Conservation (phyloP, 1,140 invertebrate genomes). For the Hirudo medicinalis region DNA sequence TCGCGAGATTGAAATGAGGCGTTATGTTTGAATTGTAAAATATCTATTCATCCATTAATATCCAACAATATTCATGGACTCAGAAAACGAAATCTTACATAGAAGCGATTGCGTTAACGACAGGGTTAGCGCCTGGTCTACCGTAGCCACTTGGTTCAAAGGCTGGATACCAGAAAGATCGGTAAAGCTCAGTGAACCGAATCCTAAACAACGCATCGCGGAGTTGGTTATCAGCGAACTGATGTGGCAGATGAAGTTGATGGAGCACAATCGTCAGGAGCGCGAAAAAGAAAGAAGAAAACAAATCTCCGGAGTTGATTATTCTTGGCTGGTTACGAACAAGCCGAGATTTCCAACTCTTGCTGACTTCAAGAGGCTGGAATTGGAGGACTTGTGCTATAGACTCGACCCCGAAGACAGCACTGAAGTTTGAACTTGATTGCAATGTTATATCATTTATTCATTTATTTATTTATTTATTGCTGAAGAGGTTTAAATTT, state of each 20-base stretch:
- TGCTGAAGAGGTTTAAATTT: too few relatives aligned
- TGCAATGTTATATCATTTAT: too few relatives aligned
- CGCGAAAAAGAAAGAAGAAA: background rate
- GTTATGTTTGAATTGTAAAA: too few relatives aligned
- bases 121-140: background rate
- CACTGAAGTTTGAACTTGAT: slow-evolving; percentile 4
- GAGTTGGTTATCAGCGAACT: background rate
- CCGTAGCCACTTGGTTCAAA: slow-evolving; percentile 4
- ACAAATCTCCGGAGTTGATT: slow-evolving; percentile 2
- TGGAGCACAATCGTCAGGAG: background rate
- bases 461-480: too few relatives aligned
- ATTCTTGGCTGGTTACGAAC: slow-evolving; percentile 8
- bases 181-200: background rate
- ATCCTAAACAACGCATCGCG: background rate
- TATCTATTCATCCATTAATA: too few relatives aligned
- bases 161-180: slow-evolving; percentile 6
- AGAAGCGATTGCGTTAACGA: background rate
- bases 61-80: background rate
- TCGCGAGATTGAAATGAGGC: too few relatives aligned
- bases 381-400: slow-evolving; percentile 6
- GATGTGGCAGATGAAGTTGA: slow-evolving; percentile 5
- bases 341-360: background rate
- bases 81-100: slow-evolving; percentile 9
- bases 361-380: background rate
- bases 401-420: slow-evolving; percentile 3